Evolutionary conservation across 1,140 invertebrate species (phyloP).

Genomic region (Aphelinus atriplicis): DNA sequence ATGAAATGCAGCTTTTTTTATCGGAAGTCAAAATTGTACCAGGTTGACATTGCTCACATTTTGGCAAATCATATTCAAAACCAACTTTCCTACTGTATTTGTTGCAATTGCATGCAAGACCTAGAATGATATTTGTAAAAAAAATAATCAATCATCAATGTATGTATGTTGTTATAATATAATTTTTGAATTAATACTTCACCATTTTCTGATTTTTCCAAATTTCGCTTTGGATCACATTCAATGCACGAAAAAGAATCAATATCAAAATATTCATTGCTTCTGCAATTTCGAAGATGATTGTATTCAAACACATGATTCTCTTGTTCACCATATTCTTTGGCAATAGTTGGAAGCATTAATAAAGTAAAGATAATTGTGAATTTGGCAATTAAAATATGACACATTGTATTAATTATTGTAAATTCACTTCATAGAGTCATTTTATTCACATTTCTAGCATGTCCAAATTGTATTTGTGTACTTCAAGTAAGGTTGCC

Average conservation of each 20-base stretch:
- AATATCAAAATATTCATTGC: conserved; percentile 55
- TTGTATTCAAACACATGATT: conserved; percentile 49
- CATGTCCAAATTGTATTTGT: conserved; percentile 24
- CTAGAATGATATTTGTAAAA: conserved; percentile 40
- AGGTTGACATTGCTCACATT: conserved; percentile 52
- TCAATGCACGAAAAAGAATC: conserved; percentile 49
- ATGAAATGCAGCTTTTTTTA: conserved; percentile 57
- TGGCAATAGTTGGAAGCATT: conserved; percentile 6
- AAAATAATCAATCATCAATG: too few species aligned
- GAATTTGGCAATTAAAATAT: conserved; percentile 2
- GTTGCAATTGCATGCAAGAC: conserved; percentile 52
- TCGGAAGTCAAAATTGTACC: conserved; percentile 54
- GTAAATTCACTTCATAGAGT: not conserved
- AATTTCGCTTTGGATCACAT: conserved; percentile 53
- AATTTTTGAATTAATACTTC: conserved; percentile 25
- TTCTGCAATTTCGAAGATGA: conserved; percentile 48
- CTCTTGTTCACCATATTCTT: conserved; percentile 6
- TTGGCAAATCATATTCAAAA: conserved; percentile 47
- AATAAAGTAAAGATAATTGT: conserved; percentile 12
- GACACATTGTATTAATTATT: conserved; percentile 29
- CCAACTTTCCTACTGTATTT: conserved; percentile 52
- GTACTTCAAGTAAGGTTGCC: conserved; percentile 21
- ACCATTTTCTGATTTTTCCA: conserved; percentile 54
- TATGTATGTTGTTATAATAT: not conserved
- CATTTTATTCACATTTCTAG: conserved; percentile 15